Percentiles rank a stretch among this genome's conserved stretches.
phyloP scores from a whole-genome alignment of 2,888 invertebrate genomes.

The Zhuqinia jingwanae region DNA sequence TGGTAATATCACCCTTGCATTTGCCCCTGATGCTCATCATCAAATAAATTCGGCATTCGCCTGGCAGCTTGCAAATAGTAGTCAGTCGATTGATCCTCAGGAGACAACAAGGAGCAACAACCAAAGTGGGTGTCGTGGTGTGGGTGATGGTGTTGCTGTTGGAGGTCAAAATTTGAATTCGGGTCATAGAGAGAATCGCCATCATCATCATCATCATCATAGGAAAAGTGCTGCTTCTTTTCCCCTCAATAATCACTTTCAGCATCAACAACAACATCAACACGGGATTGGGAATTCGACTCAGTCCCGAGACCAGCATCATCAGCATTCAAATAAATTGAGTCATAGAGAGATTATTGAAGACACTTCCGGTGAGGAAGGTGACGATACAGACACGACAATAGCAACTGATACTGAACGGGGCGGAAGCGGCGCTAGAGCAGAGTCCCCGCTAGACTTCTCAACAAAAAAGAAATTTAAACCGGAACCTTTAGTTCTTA shows the following conservation, averaged over 20 bases:
- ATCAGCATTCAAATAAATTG: no score
- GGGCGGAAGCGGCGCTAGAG: conserved; percentile 2
- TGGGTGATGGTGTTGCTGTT: conserved; percentile 47
- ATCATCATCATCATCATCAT: not conserved
- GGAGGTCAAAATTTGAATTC: conserved; percentile 29
- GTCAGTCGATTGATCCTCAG: conserved; percentile 47
- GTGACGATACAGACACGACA: not conserved
- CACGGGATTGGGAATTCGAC: not conserved
- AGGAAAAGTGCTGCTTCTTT: not conserved
- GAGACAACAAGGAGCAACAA: conserved; percentile 45
- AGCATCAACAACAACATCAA: conserved; percentile 43
- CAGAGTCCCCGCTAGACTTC: conserved; percentile 79
- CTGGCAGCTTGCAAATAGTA: conserved; percentile 50
- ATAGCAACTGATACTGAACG: not conserved
- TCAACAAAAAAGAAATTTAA: conserved; percentile 78
- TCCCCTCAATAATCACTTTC: not conserved
- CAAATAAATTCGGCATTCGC: conserved; percentile 55
- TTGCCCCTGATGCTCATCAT: conserved; percentile 16
- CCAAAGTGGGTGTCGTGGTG: conserved; percentile 43
- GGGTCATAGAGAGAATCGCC: not conserved
- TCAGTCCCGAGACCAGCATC: not conserved
- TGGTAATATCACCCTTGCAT: conserved; percentile 31
- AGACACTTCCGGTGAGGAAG: not conserved
- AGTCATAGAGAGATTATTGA: no score
- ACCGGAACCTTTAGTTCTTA: conserved; percentile 29